Base-by-base conservation (phyloP, 2,888 invertebrate species). In the Digitonthophagus gazella region DNA sequence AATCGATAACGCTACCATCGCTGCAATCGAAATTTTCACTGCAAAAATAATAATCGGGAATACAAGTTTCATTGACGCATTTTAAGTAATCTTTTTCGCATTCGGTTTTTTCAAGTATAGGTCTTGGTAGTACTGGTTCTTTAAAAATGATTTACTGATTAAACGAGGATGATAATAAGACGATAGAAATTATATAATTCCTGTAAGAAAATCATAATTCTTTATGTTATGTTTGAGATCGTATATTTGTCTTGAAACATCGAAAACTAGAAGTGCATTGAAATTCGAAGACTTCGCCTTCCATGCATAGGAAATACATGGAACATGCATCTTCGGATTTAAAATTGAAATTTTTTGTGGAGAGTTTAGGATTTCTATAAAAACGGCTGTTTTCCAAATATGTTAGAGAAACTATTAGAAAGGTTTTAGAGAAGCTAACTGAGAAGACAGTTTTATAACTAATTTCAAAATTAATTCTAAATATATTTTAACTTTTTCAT, bases 261-360 rank as follows among this genome's bases (percentile, higher is more conserved):
- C 94, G 80, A 95, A 95, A 2, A 93, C 84, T 64, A 94, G 90
- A 86, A 2, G 93, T 91, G 81, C 94, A 95, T 76, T 89, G 90
- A 82, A 95, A 95, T 80, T 93, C 93, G 79, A 93, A 93, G 3
- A 94, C 93, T 74, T 94, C 94, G 8, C 87, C 88, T 67, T 93
- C 93, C 69, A 94, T 82, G 76, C 94, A 94, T 6, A 94, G 86
- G 80, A 91, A 93, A 81, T 94, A 94, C 81, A 91, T 93, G 65
- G 92, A 89, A 76, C 94, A 94, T 81, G 93, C 93, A n/a, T 85
- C 85, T 22, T 86, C 85, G 0, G 90, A 88, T 91, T n/a, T n/a
- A n/a, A n/a, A n/a, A n/a, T 92, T 92, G 73, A 88, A 86, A 73
- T 86, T 86, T 71, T 88, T 87, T 20, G 88, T 85, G n/a, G 87